These are phyloP conservation scores for Eurystomus glaucurus DNA, from an alignment of 2,797 vertebrate genomes.

Conservation along the genomic window DNA sequence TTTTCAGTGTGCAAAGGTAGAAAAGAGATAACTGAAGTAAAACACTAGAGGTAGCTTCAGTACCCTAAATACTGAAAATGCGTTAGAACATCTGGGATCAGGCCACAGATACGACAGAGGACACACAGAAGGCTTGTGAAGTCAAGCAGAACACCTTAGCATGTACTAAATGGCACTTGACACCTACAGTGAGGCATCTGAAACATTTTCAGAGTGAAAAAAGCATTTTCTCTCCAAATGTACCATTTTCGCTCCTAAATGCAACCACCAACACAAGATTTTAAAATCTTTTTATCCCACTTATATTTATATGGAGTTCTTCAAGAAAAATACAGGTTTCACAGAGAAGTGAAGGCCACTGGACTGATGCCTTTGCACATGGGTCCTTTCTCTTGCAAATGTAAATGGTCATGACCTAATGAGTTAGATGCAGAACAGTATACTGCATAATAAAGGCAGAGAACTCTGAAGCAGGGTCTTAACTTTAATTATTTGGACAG, in stretches of 20 bases:
- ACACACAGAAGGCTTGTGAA: background rate
- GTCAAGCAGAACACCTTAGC: background rate
- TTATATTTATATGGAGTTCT: background rate
- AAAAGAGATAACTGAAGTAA: background rate
- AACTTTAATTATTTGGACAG: constrained; percentile 35
- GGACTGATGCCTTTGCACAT: background rate
- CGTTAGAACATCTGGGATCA: background rate
- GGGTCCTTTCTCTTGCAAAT: background rate
- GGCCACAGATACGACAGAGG: background rate
- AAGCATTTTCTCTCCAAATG: background rate
- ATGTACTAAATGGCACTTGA: background rate
- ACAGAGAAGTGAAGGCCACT: background rate
- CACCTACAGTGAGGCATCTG: background rate
- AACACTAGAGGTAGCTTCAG: background rate
- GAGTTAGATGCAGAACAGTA: background rate
- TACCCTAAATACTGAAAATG: background rate
- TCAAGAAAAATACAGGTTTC: background rate
- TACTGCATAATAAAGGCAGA: background rate
- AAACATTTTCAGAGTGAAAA: background rate
- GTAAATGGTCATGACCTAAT: background rate
- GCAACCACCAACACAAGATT: background rate
- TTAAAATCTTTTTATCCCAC: background rate
- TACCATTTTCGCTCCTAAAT: background rate
- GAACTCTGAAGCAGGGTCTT: background rate
- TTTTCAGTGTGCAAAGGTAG: background rate